Conservation (phyloP, 2,113 vertebrate genomes). For the Myotis lucifugus region DNA sequence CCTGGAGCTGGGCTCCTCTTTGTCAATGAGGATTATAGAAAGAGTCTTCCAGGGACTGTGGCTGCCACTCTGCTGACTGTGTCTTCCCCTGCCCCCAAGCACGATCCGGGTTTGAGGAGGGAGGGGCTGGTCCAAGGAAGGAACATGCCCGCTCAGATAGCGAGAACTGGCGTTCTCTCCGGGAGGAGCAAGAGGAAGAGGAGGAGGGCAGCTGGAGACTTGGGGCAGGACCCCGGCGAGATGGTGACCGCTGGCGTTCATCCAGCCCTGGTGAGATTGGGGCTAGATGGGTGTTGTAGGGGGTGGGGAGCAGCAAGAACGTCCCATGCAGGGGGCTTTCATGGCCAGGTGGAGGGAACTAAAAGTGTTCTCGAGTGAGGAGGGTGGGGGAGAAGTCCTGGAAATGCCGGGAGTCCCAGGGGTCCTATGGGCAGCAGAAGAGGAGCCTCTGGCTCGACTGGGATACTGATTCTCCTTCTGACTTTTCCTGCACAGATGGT, state of each 20-base stretch:
- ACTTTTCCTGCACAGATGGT: slow-evolving; percentile 83
- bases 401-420: fast-evolving
- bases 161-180: slow-evolving; percentile 94
- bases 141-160: slow-evolving; percentile 94
- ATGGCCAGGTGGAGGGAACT: background rate
- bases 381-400: background rate
- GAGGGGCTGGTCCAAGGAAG: slow-evolving; percentile 85
- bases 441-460: background rate
- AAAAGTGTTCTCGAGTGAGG: background rate
- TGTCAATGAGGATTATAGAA: background rate
- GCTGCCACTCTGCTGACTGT: background rate
- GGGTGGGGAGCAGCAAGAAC: too few relatives aligned
- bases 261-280: slow-evolving; percentile 80
- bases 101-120: slow-evolving; percentile 92
- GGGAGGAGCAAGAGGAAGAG: slow-evolving; percentile 92
- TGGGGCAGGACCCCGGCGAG: slow-evolving; percentile 84
- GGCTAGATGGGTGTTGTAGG: too few relatives aligned
- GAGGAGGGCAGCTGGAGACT: slow-evolving; percentile 84
- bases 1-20: background rate
- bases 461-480: background rate
- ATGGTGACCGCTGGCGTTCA: slow-evolving; percentile 86
- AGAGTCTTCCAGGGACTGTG: background rate
- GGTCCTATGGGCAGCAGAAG: background rate
- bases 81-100: slow-evolving; percentile 63
- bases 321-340: background rate